A percentile compares a stretch with the other conserved stretches of the same genome.
Evolutionary conservation across 2,888 invertebrate species (phyloP).

Genomic region (Euzetes globulus): DNA sequence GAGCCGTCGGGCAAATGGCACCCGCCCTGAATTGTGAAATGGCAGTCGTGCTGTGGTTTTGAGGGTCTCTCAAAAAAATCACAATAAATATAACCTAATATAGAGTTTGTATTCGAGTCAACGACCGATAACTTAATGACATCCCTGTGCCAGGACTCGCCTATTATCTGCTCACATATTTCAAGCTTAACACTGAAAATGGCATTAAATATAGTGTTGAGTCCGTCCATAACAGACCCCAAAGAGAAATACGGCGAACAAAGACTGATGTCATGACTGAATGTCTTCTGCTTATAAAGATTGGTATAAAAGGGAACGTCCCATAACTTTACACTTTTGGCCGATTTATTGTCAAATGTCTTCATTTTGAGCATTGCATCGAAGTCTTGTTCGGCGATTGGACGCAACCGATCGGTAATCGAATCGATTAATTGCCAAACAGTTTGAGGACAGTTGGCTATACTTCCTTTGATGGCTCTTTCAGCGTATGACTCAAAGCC

Average conservation of each 20-base stretch:
- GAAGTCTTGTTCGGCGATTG: constrained; percentile 67
- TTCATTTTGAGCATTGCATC: constrained; percentile 49
- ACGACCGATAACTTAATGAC: constrained; percentile 73
- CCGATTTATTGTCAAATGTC: not conserved
- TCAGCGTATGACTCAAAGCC: constrained; percentile 84
- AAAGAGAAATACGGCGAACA: constrained; percentile 74
- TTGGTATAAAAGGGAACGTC: constrained; percentile 73
- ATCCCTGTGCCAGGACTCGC: constrained; percentile 79
- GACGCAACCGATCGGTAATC: constrained; percentile 62
- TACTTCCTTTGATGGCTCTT: constrained; percentile 52
- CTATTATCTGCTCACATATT: constrained; percentile 62
- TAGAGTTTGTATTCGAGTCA: constrained; percentile 52
- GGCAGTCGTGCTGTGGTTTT: constrained; percentile 97
- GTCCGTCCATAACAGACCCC: constrained; percentile 92
- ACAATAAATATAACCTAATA: constrained; percentile 90
- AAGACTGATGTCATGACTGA: constrained; percentile 16
- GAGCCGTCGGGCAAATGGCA: constrained; percentile 64
- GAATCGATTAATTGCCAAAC: constrained; percentile 71
- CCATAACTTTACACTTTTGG: constrained; percentile 55
- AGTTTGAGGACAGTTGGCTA: constrained; percentile 67
- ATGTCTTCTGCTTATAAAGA: constrained; percentile 45
- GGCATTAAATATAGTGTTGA: constrained; percentile 75
- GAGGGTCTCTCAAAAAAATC: constrained; percentile 84
- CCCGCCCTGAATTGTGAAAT: constrained; percentile 95
- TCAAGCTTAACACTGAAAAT: constrained; percentile 73